Base-by-base conservation (phyloP, 1,140 invertebrate species). In the Physella acuta region DNA sequence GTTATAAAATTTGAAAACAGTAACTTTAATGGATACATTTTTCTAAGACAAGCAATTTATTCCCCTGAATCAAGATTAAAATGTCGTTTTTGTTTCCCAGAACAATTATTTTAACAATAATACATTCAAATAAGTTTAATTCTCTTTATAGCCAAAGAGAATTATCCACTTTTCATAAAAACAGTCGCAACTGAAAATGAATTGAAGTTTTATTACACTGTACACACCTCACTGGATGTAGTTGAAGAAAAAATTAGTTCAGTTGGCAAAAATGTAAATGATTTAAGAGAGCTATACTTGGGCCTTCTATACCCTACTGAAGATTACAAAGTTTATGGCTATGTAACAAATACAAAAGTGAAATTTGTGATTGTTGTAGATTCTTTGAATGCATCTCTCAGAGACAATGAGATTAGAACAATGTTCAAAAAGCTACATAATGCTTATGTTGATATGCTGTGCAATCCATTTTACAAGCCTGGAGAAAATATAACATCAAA, bases 281-380 rank as follows among this genome's bases (percentile, higher is more conserved):
- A 86, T 30, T 67, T 81, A 5, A 86, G 93, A 77, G 95, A 98
- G 83, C 87, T 97, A 0, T 98, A 97, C 84, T 88, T 98, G 51
- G 95, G 95, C 28, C 86, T 94, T 60, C 86, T 98, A 1, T 95
- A 95, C 86, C 93, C 94, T 1, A 93, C 94, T n/a, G 95, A 98
- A 87, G 94, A 94, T 75, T 94, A 95, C 84, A 97, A 95, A 90
- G 93, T 97, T 78, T 98, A 95, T 88, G 96, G 95, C 8, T 98
- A 97, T 88, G 93, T 96, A 24, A 97, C 95, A n/a, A 98, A 97
- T 83, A 97, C 95, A 0, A 93, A 93, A 86, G 92, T 97, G 20
- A 98, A 98, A 84, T 92, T 98, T 84, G 91, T 98, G 24, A 90
- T 98, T 72, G 91, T 98, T 31, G 90, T 97, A n/a, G 94, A 97